Conservation (phyloP, 30 jellyfish, hydroid and myxozoan genomes). For the Aurelia sp. region DNA sequence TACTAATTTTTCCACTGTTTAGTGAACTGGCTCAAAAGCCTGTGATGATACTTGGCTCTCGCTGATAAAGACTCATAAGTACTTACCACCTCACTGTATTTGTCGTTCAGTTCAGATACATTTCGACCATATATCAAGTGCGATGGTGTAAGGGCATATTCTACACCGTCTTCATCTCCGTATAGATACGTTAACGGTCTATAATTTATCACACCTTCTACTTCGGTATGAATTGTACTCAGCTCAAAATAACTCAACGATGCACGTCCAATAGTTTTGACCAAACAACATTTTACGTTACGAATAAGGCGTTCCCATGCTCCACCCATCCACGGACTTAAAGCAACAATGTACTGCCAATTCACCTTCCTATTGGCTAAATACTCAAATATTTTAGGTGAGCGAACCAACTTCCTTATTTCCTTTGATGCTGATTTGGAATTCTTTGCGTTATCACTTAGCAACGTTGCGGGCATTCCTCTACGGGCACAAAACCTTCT, state of each 20-base stretch:
- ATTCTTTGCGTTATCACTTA: too few relatives aligned
- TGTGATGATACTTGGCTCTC: slow-evolving; percentile 20
- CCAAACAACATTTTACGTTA: not conserved
- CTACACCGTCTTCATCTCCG: slow-evolving; percentile 24
- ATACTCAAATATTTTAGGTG: not conserved
- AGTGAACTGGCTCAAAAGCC: slow-evolving; percentile 18
- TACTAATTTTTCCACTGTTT: slow-evolving; percentile 56
- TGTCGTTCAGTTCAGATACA: not conserved
- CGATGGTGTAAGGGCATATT: slow-evolving; percentile 36
- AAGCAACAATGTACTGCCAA: not conserved
- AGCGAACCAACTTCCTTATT: not conserved
- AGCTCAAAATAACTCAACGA: slow-evolving; percentile 24
- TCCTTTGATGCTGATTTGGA: not conserved
- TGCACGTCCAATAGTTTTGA: not conserved
- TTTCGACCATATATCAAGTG: slow-evolving; percentile 26
- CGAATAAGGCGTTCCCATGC: slow-evolving; percentile 17
- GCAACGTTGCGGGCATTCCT: too few relatives aligned
- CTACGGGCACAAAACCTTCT: too few relatives aligned
- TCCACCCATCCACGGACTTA: slow-evolving; percentile 9
- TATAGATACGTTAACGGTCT: slow-evolving; percentile 39
- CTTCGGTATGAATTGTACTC: slow-evolving; percentile 35
- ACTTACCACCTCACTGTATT: slow-evolving; percentile 36
- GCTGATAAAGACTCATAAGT: slow-evolving; percentile 31
- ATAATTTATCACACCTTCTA: slow-evolving; percentile 27
- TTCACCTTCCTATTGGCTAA: not conserved